A percentile compares a stretch with the other conserved stretches of the same genome.
Evolutionary conservation across 2,113 vertebrate species (phyloP).

Genomic region (Electrona antarctica): DNA sequence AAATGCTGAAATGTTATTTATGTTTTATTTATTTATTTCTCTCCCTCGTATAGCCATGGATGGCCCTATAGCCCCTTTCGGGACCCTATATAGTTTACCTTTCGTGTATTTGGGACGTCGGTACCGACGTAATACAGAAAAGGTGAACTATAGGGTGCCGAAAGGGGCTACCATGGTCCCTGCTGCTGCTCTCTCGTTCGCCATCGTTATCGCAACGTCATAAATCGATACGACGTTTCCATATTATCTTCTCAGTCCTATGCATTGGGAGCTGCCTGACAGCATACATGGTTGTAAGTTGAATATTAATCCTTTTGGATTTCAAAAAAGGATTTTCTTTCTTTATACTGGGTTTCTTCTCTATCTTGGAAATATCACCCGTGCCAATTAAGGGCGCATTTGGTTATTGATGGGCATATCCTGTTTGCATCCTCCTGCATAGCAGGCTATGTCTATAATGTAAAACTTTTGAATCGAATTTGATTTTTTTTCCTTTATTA

Average conservation of each 20-base stretch:
- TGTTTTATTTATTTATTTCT: constrained; percentile 33
- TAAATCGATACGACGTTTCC: constrained; percentile 69
- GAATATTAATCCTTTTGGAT: constrained; percentile 75
- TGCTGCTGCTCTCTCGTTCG: constrained; percentile 30
- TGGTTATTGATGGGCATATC: background rate
- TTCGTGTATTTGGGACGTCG: constrained; percentile 38
- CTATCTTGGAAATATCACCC: background rate
- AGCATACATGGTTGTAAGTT: constrained; percentile 73
- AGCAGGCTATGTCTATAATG: background rate
- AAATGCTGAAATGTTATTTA: background rate
- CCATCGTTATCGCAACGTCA: constrained; percentile 73
- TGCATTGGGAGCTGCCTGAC: constrained; percentile 70
- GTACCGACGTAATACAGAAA: background rate
- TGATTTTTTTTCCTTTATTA: too few relatives aligned
- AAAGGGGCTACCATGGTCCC: constrained; percentile 31
- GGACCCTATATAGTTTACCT: constrained; percentile 2
- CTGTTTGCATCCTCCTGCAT: background rate
- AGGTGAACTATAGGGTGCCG: too few relatives aligned
- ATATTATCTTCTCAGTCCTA: constrained; percentile 23
- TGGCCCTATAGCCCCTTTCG: background rate
- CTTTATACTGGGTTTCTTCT: background rate
- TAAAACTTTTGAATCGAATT: background rate
- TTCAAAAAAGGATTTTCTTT: constrained; percentile 52
- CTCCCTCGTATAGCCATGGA: background rate
- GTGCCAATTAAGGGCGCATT: background rate